Percentiles rank a stretch among this genome's conserved stretches.
Conservation (phyloP, 2,113 vertebrate species). For the Pteruthius melanotis region DNA sequence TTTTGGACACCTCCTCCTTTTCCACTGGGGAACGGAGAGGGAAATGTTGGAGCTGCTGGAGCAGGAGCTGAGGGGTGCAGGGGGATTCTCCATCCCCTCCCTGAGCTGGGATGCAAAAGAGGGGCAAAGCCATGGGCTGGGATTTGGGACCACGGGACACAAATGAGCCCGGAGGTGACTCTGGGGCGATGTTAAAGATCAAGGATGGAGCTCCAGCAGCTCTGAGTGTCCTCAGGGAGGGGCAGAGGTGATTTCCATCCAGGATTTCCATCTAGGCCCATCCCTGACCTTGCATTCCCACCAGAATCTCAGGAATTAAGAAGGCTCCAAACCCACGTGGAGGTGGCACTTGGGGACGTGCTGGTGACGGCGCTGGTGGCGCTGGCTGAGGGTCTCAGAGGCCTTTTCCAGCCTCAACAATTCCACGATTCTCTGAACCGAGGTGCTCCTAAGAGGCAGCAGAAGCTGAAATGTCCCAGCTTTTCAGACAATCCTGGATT, state of each 20-base stretch:
- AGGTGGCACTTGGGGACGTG: neutral
- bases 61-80: neutral
- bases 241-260: neutral
- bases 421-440: neutral
- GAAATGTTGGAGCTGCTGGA: neutral
- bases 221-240: neutral
- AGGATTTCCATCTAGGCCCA: accelerated
- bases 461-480: neutral
- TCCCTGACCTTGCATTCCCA: neutral
- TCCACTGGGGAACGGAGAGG: neutral
- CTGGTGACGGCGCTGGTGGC: neutral
- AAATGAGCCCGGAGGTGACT: neutral
- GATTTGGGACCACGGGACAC: neutral
- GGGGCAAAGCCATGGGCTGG: neutral
- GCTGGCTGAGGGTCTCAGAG: accelerated
- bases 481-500: neutral
- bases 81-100: neutral
- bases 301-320: accelerated
- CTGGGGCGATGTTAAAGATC: neutral
- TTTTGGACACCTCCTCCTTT: neutral
- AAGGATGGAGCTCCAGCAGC: neutral
- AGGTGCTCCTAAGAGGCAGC: neutral
- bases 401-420: neutral
- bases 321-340: neutral
- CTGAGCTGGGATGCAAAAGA: neutral